Evolutionary conservation across 1,140 invertebrate genomes (phyloP).

Genomic region (Penaeus indicus): DNA sequence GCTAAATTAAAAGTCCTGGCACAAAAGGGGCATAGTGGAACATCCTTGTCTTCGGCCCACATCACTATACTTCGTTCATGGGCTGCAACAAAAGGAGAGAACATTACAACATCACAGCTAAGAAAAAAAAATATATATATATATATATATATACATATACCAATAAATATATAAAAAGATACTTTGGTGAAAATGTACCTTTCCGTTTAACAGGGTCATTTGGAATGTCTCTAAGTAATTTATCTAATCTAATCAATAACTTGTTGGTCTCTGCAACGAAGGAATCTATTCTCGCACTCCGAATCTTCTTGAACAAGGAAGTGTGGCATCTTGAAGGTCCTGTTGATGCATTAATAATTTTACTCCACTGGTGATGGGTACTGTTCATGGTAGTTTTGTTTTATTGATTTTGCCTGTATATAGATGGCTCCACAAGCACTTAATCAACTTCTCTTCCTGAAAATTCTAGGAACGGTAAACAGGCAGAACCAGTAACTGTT

Average conservation of each 20-base stretch:
- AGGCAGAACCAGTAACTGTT: neutral
- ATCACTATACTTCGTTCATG: slow-evolving; percentile 86
- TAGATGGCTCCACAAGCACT: neutral
- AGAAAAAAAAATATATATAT: neutral
- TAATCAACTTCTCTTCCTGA: no score
- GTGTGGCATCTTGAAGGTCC: slow-evolving; percentile 80
- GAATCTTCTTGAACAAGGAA: slow-evolving; percentile 80
- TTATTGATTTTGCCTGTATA: no score
- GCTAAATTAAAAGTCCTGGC: slow-evolving; percentile 86
- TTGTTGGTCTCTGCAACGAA: slow-evolving; percentile 96
- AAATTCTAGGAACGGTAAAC: no score
- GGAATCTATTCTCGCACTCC: slow-evolving; percentile 81
- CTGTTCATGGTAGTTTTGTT: neutral
- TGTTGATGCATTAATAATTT: slow-evolving; percentile 67
- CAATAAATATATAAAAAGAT: neutral
- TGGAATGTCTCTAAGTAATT: slow-evolving; percentile 87
- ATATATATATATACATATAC: no score
- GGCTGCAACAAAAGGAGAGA: slow-evolving; percentile 71
- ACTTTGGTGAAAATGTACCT: slow-evolving; percentile 72
- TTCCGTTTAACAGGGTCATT: slow-evolving; percentile 85
- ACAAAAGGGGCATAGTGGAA: slow-evolving; percentile 92
- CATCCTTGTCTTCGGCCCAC: slow-evolving; percentile 93
- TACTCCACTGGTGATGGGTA: neutral
- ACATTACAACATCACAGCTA: slow-evolving; percentile 18
- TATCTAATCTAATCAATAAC: slow-evolving; percentile 92